These are phyloP conservation scores for Sycobia sp. DNA, from an alignment of 1,140 invertebrate species.

Conservation along the genomic window DNA sequence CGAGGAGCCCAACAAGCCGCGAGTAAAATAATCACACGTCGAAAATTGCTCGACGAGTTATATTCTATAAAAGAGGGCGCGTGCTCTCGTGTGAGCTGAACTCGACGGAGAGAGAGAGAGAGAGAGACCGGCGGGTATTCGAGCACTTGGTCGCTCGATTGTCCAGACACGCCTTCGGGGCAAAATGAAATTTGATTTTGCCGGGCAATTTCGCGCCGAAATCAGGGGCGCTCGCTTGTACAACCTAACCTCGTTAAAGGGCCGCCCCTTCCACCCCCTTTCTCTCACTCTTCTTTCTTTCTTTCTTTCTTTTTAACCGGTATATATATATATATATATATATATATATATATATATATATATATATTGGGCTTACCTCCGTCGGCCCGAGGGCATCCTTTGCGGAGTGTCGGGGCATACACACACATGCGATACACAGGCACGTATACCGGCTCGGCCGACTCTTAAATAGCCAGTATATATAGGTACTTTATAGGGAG, in stretches of 20 bases:
- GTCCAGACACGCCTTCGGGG: constrained; percentile 60
- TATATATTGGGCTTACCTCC: constrained; percentile 53
- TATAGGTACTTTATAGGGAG: no score
- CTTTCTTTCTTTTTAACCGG: no score
- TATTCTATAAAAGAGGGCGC: no score
- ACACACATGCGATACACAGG: no score
- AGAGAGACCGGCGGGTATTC: constrained; percentile 52
- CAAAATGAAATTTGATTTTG: constrained; percentile 63
- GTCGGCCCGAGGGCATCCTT: not conserved
- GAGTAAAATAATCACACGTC: constrained; percentile 55
- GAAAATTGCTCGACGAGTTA: constrained; percentile 59
- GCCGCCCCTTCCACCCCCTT: no score
- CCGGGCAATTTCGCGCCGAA: constrained; percentile 60
- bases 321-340: no score
- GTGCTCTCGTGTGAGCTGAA: no score
- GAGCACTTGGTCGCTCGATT: constrained; percentile 59
- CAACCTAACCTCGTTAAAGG: constrained; percentile 55
- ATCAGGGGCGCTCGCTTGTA: constrained; percentile 49
- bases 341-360: no score
- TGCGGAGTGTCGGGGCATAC: no score
- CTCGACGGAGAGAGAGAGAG: no score
- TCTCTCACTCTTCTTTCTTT: no score
- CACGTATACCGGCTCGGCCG: constrained; percentile 1
- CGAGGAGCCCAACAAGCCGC: constrained; percentile 38
- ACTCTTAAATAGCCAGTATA: constrained; percentile 24